Evolutionary conservation across 2,888 invertebrate species (phyloP).

Genomic region (Ennomos quercinarius): DNA sequence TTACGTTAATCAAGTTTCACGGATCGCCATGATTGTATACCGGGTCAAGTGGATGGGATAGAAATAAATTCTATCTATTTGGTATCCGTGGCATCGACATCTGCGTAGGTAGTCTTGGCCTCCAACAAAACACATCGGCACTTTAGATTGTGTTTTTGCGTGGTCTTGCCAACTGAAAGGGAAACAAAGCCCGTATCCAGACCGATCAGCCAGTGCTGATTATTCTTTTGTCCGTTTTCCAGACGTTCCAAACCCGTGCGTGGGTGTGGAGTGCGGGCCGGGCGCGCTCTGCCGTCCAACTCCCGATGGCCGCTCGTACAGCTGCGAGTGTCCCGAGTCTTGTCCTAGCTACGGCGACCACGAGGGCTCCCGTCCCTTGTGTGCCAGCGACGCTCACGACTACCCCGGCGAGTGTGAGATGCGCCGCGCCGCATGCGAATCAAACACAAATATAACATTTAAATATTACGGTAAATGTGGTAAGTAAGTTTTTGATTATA

Average conservation of each 20-base stretch:
- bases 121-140: too few relatives aligned
- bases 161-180: too few relatives aligned
- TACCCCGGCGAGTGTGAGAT: constrained; percentile 95
- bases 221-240: constrained; percentile 1
- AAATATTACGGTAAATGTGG: constrained; percentile 95
- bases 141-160: too few relatives aligned
- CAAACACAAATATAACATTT: constrained; percentile 90
- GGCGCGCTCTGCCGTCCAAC: constrained; percentile 90
- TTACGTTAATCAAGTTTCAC: too few relatives aligned
- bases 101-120: too few relatives aligned
- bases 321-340: constrained; percentile 91
- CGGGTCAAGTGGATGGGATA: too few relatives aligned
- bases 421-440: constrained; percentile 91
- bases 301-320: constrained; percentile 89
- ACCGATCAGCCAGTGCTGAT: too few relatives aligned
- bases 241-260: constrained; percentile 90
- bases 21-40: too few relatives aligned
- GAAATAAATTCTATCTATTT: too few relatives aligned
- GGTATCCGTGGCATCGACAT: too few relatives aligned
- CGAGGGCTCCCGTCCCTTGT: constrained; percentile 91
- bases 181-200: too few relatives aligned
- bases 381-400: constrained; percentile 93
- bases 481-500: constrained; percentile 72
- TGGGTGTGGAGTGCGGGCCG: constrained; percentile 91
- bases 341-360: constrained; percentile 95